Evolutionary conservation across 2,797 vertebrate species (phyloP).

Genomic region (Karalla daura): DNA sequence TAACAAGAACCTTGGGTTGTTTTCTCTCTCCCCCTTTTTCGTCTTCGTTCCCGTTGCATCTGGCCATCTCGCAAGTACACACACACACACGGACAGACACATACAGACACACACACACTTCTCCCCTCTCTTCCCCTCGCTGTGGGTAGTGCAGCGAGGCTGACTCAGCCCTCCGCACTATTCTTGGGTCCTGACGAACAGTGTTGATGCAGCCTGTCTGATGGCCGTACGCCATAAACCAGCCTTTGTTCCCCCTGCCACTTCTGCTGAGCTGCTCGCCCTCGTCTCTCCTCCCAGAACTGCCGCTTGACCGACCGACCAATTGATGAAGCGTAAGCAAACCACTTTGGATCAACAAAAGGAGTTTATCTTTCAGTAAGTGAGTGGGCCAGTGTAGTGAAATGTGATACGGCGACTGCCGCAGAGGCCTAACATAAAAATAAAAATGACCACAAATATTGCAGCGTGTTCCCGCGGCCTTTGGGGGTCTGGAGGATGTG

Average conservation of each 20-base stretch:
- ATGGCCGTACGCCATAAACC: conserved; percentile 74
- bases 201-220: conserved; percentile 80
- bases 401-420: conserved; percentile 61
- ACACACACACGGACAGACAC: too few relatives aligned
- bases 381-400: conserved; percentile 65
- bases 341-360: conserved; percentile 73
- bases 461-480: conserved; percentile 36
- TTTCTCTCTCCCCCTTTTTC: conserved; percentile 57
- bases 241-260: conserved; percentile 74
- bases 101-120: too few relatives aligned
- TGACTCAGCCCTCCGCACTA: conserved; percentile 83
- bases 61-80: conserved; percentile 66
- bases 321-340: conserved; percentile 72
- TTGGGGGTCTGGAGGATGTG: conserved; percentile 38
- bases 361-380: conserved; percentile 72
- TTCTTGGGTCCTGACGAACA: conserved; percentile 77
- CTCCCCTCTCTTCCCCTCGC: conserved; percentile 53
- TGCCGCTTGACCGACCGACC: conserved; percentile 62
- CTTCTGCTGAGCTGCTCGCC: conserved; percentile 67
- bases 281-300: conserved; percentile 62
- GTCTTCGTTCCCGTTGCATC: conserved; percentile 55
- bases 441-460: conserved; percentile 52
- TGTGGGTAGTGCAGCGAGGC: conserved; percentile 76
- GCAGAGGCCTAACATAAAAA: conserved; percentile 52
- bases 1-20: conserved; percentile 72